Evolutionary conservation across 2,797 vertebrate genomes (phyloP).

Genomic region (Phoeniculus purpureus): DNA sequence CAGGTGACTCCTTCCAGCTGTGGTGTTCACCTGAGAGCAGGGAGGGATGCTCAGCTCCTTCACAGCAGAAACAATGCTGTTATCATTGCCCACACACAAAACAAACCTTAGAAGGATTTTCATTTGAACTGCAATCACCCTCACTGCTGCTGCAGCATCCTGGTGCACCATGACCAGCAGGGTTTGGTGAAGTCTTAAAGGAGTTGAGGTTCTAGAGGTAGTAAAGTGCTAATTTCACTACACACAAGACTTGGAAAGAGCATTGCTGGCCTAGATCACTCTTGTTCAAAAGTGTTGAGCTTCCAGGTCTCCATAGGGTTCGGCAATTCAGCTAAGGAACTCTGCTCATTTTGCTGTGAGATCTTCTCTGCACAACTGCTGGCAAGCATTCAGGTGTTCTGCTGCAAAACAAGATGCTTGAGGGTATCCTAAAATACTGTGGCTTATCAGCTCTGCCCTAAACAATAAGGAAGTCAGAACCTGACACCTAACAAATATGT

Average conservation of each 20-base stretch:
- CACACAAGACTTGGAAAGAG: background rate
- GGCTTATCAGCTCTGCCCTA: background rate
- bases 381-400: background rate
- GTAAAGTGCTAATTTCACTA: background rate
- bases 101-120: background rate
- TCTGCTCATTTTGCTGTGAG: background rate
- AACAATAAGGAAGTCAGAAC: background rate
- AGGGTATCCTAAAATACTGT: background rate
- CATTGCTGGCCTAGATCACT: background rate
- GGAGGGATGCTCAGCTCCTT: background rate
- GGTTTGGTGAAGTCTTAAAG: background rate
- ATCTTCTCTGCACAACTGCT: background rate
- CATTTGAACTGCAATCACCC: background rate
- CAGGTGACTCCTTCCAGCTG: background rate
- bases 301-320: background rate
- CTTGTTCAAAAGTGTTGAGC: background rate
- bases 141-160: accelerated
- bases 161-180: background rate
- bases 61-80: accelerated
- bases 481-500: background rate
- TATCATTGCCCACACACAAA: background rate
- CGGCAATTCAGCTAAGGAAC: background rate
- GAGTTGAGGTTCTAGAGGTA: accelerated
- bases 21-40: background rate
- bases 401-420: background rate